These are phyloP conservation scores for Myrmecobius fasciatus DNA, from an alignment of 2,113 vertebrate species.

Conservation along the genomic window DNA sequence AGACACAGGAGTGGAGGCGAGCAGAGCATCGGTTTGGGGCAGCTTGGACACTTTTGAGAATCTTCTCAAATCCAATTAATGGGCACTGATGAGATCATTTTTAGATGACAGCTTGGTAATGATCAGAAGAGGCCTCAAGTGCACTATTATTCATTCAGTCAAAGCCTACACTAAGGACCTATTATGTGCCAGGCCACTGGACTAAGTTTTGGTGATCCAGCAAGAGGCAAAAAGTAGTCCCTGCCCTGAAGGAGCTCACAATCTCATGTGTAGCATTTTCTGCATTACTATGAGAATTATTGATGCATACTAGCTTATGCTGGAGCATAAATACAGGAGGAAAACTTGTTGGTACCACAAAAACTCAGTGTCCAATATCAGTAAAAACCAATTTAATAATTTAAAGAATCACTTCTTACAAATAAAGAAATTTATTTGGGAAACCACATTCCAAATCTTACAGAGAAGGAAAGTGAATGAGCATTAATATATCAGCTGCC, in stretches of 20 bases:
- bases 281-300: background rate
- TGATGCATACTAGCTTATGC: background rate
- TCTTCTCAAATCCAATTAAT: background rate
- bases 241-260: background rate
- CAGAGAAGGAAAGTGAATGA: background rate
- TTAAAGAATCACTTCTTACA: background rate
- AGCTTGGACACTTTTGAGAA: background rate
- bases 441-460: background rate
- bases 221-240: background rate
- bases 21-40: background rate
- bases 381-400: background rate
- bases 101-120: background rate
- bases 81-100: background rate
- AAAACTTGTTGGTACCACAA: background rate
- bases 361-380: background rate
- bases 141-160: no score
- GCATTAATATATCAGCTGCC: background rate
- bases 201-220: background rate
- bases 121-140: background rate
- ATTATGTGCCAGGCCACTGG: background rate
- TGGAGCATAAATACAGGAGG: background rate
- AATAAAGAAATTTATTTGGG: background rate
- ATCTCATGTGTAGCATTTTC: background rate
- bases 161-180: background rate
- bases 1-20: background rate